Evolutionary conservation across 2,797 vertebrate genomes (phyloP).

Genomic region (Poeciliopsis gracilis): DNA sequence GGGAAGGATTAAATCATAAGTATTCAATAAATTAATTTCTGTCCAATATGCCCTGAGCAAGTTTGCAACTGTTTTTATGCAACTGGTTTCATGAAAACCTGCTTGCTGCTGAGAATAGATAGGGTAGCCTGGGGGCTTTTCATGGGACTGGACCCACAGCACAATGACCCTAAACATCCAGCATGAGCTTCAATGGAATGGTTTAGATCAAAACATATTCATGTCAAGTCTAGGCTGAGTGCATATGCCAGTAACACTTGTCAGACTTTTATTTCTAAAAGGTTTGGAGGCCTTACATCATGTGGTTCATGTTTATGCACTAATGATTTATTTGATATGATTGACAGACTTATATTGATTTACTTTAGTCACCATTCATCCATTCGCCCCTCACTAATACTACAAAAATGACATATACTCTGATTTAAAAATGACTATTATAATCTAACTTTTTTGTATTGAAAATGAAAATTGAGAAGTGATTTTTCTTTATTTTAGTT

Average conservation of each 20-base stretch:
- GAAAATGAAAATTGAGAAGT: neutral
- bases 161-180: slow-evolving; percentile 1
- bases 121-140: neutral
- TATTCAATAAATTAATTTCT: neutral
- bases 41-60: neutral
- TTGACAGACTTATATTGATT: neutral
- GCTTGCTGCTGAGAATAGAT: neutral
- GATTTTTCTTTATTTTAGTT: slow-evolving; percentile 23
- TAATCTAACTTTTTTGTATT: slow-evolving; percentile 14
- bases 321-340: neutral
- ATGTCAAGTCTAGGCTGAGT: neutral
- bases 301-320: neutral
- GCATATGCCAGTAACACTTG: neutral
- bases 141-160: neutral
- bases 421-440: slow-evolving; percentile 18
- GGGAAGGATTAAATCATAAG: neutral
- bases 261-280: neutral
- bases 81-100: neutral
- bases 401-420: neutral
- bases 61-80: neutral
- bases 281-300: neutral
- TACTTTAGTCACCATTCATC: neutral
- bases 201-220: neutral
- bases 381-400: neutral
- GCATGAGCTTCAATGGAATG: neutral